phyloP scores from a whole-genome alignment of 2,113 vertebrate species.

The Leptosomus discolor region DNA sequence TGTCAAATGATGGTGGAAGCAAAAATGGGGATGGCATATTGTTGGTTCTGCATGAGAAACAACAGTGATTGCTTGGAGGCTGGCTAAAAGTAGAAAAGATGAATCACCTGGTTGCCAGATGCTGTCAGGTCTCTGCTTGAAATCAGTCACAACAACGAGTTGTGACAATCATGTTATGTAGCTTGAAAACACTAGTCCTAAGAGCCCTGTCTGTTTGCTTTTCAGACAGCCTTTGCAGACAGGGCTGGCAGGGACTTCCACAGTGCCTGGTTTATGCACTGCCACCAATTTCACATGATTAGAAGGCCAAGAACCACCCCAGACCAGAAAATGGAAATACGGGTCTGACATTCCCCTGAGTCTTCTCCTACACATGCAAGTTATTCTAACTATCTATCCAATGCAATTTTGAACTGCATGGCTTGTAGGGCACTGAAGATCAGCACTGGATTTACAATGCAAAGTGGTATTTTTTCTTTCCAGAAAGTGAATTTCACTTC shows the following conservation, averaged over 20 bases:
- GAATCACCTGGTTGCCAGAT: conserved; percentile 21
- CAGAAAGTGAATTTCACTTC: neutral
- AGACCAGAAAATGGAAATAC: neutral
- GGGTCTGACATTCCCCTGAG: neutral
- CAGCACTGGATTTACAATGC: neutral
- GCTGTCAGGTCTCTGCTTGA: neutral
- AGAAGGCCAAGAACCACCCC: neutral
- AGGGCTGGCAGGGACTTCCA: neutral
- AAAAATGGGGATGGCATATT: neutral
- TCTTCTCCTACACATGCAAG: neutral
- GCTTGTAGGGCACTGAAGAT: neutral
- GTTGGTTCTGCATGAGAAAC: conserved; percentile 21
- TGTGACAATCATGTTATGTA: neutral
- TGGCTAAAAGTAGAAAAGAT: conserved; percentile 15
- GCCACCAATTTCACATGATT: neutral
- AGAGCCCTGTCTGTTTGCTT: neutral
- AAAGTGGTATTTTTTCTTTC: neutral
- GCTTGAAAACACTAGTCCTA: neutral
- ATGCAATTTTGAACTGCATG: neutral
- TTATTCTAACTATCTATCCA: neutral
- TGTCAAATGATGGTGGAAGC: neutral
- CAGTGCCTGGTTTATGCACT: neutral
- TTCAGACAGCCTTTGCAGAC: neutral
- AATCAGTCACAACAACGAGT: conserved; percentile 1
- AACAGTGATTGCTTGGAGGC: neutral